Percentiles rank a stretch among this genome's conserved stretches.
phyloP scores from a whole-genome alignment of 2,113 vertebrate genomes.

The Dolichallabes microphthalmus region DNA sequence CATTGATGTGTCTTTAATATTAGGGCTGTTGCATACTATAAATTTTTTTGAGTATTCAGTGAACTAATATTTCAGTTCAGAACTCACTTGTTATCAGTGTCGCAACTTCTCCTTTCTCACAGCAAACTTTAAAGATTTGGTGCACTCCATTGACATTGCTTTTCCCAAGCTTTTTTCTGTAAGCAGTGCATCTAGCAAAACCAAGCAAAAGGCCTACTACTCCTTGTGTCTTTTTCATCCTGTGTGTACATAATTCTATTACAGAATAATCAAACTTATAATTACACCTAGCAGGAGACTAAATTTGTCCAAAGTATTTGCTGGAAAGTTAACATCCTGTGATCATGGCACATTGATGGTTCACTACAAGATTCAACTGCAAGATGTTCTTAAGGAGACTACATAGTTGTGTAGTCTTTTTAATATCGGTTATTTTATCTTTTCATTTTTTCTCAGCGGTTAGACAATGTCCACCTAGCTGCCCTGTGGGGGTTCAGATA shows the following conservation, averaged over 20 bases:
- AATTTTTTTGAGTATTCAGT: neutral
- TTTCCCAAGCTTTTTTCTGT: neutral
- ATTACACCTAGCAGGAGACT: neutral
- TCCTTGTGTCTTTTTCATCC: neutral
- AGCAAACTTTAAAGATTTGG: neutral
- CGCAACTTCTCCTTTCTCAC: neutral
- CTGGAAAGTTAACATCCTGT: neutral
- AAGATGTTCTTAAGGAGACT: neutral
- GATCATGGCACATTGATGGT: neutral
- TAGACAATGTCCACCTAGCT: conserved; percentile 82
- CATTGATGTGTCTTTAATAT: neutral
- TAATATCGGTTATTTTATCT: neutral
- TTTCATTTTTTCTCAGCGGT: conserved; percentile 68
- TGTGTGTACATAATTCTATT: neutral
- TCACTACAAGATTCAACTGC: neutral
- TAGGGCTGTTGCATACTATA: neutral
- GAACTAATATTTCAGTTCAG: neutral
- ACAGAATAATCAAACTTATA: neutral
- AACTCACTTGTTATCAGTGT: neutral
- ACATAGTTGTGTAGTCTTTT: neutral
- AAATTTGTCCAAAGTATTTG: neutral
- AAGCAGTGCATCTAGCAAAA: neutral
- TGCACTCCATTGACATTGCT: neutral
- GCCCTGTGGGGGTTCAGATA: conserved; percentile 82
- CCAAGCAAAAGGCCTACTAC: neutral